These are phyloP conservation scores for Oscheius sp. DNA, from an alignment of 2,888 invertebrate genomes.

Conservation along the genomic window DNA sequence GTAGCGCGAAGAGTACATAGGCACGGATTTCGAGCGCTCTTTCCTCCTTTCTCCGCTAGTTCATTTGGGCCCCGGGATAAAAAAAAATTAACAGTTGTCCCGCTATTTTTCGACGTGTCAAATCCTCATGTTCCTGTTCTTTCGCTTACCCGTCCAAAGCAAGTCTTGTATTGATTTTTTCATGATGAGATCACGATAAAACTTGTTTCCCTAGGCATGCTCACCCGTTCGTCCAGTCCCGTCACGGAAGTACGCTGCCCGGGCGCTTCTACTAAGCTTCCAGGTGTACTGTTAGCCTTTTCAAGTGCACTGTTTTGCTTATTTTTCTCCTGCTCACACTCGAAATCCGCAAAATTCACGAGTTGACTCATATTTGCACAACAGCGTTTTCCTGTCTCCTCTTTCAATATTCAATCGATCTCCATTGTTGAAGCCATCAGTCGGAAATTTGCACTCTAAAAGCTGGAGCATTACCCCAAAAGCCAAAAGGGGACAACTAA, in stretches of 20 bases:
- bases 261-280: too few relatives aligned
- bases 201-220: too few relatives aligned
- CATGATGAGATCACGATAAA: too few relatives aligned
- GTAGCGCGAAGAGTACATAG: constrained; percentile 37
- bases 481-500: constrained; percentile 11
- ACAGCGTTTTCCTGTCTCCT: constrained; percentile 31
- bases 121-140: too few relatives aligned
- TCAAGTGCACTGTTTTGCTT: too few relatives aligned
- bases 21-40: constrained; percentile 35
- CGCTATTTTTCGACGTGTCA: too few relatives aligned
- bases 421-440: constrained; percentile 11
- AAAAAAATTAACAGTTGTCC: too few relatives aligned
- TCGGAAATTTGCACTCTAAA: not conserved
- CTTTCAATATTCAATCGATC: constrained; percentile 31
- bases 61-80: not conserved
- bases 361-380: constrained; percentile 37
- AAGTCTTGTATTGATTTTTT: too few relatives aligned
- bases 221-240: too few relatives aligned
- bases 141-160: too few relatives aligned
- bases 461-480: not conserved
- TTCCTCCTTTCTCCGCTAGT: constrained; percentile 26
- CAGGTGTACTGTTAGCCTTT: too few relatives aligned
- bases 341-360: constrained; percentile 20
- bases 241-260: too few relatives aligned
- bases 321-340: not conserved